A percentile compares a stretch with the other conserved stretches of the same genome.
Conservation (phyloP, 2,797 vertebrate species). For the Rhynchotus rufescens region DNA sequence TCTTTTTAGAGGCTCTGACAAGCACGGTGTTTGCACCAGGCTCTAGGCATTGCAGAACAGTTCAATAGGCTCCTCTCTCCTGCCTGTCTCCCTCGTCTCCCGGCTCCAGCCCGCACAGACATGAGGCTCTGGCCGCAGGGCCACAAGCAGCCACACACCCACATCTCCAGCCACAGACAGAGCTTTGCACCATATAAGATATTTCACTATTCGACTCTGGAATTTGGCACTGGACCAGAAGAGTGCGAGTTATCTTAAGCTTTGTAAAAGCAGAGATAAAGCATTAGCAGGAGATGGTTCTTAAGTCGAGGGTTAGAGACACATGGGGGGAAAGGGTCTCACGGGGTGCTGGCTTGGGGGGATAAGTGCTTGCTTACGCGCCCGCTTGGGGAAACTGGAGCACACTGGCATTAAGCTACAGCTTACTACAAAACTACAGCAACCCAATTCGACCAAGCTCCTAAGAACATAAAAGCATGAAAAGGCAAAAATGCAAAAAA, state of each 20-base stretch:
- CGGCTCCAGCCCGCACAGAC: too few relatives aligned
- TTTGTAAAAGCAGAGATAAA: slow-evolving; percentile 50
- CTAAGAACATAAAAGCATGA: slow-evolving; percentile 61
- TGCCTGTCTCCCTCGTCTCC: background rate
- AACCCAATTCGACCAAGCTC: slow-evolving; percentile 8
- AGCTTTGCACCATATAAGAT: slow-evolving; percentile 39
- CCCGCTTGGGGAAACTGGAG: background rate
- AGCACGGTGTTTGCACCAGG: background rate
- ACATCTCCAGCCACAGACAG: slow-evolving; percentile 66
- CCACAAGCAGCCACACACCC: slow-evolving; percentile 46
- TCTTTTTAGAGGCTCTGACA: background rate
- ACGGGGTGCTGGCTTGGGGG: background rate
- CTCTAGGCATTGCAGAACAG: background rate
- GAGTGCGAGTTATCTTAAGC: slow-evolving; percentile 74
- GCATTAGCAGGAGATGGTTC: slow-evolving; percentile 41
- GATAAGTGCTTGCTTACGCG: slow-evolving; percentile 18
- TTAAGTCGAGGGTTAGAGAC: slow-evolving; percentile 27
- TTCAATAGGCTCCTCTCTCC: background rate
- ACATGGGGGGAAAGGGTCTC: background rate
- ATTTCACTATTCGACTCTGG: slow-evolving; percentile 53
- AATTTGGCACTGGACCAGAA: slow-evolving; percentile 52
- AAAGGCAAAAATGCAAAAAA: slow-evolving; percentile 13
- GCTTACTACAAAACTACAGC: slow-evolving; percentile 32
- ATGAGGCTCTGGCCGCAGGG: background rate
- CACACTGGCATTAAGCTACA: background rate